Conservation (phyloP, 2,797 vertebrate species). For the Protosalanx chinensis region DNA sequence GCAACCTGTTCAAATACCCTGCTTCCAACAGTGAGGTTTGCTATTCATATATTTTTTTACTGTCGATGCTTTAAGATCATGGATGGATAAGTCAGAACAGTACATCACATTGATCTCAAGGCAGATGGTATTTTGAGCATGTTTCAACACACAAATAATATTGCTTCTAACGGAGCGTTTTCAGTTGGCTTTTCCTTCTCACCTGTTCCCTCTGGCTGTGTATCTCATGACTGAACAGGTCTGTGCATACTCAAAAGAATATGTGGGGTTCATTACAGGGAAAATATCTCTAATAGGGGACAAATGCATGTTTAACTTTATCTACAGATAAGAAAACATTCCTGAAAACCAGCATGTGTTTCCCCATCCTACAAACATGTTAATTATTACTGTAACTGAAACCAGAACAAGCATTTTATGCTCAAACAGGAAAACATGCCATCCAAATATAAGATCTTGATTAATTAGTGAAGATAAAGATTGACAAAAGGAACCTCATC, state of each 20-base stretch:
- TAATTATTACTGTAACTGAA: conserved; percentile 18
- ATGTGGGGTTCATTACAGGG: conserved; percentile 38
- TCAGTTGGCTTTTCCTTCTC: conserved; percentile 22
- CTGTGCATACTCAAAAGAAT: conserved; percentile 31
- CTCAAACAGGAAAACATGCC: conserved; percentile 45
- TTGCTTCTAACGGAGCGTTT: conserved; percentile 21
- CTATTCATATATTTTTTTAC: conserved; percentile 11
- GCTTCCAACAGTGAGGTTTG: conserved; percentile 8
- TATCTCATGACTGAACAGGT: conserved; percentile 62
- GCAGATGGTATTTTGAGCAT: conserved; percentile 26
- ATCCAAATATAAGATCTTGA: conserved; percentile 48
- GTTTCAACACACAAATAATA: not conserved
- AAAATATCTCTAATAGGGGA: conserved; percentile 44
- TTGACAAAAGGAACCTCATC: not conserved
- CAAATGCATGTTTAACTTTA: conserved; percentile 38
- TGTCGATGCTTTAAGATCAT: conserved; percentile 11
- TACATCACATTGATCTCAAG: conserved; percentile 34
- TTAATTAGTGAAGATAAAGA: conserved; percentile 21
- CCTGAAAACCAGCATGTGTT: conserved; percentile 15
- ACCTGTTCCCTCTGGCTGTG: conserved; percentile 26
- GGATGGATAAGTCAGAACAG: conserved; percentile 6
- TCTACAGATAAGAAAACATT: conserved; percentile 35
- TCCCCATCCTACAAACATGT: not conserved
- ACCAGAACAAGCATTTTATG: conserved; percentile 43
- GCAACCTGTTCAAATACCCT: conserved; percentile 7